A percentile compares a stretch with the other conserved stretches of the same genome.
phyloP scores from a whole-genome alignment of 2,113 vertebrate genomes.

The Sander vitreus region DNA sequence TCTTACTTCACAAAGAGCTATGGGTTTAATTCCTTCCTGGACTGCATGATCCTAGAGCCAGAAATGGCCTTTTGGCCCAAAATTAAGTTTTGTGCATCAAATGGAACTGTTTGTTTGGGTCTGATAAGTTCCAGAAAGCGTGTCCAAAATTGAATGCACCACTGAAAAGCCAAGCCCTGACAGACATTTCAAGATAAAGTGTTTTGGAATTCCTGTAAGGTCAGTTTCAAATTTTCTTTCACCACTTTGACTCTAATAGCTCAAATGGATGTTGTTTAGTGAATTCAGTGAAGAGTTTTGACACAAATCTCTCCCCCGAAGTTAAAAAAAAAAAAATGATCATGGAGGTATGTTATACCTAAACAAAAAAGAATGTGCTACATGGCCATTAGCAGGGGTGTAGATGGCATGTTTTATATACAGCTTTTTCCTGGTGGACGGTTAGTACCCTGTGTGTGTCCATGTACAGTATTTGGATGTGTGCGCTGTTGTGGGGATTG shows the following conservation, averaged over 20 bases:
- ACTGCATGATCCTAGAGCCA: not conserved
- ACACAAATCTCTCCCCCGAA: not conserved
- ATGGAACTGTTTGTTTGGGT: conserved; percentile 32
- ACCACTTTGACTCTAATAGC: not conserved
- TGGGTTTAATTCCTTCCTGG: conserved; percentile 28
- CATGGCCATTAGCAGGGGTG: not conserved
- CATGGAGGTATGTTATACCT: not conserved
- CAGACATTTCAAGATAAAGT: conserved; percentile 43
- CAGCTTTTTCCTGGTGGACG: not conserved
- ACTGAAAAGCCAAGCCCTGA: conserved; percentile 7
- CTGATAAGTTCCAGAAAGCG: conserved; percentile 43
- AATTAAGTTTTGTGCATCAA: conserved; percentile 17
- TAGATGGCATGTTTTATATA: not conserved
- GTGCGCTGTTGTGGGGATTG: conserved; percentile 1
- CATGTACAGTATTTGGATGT: conserved; percentile 1
- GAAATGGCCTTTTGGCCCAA: not conserved
- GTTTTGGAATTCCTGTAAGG: conserved; percentile 27
- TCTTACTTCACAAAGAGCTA: not conserved
- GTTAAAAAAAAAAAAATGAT: not conserved
- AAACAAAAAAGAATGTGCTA: not conserved
- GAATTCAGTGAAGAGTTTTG: not conserved
- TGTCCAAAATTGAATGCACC: conserved; percentile 17
- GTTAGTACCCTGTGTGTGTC: not conserved
- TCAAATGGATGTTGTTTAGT: not conserved
- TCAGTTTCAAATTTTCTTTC: conserved; percentile 14